Conservation (phyloP, 2,797 vertebrate species). For the Notamacropus eugenii region DNA sequence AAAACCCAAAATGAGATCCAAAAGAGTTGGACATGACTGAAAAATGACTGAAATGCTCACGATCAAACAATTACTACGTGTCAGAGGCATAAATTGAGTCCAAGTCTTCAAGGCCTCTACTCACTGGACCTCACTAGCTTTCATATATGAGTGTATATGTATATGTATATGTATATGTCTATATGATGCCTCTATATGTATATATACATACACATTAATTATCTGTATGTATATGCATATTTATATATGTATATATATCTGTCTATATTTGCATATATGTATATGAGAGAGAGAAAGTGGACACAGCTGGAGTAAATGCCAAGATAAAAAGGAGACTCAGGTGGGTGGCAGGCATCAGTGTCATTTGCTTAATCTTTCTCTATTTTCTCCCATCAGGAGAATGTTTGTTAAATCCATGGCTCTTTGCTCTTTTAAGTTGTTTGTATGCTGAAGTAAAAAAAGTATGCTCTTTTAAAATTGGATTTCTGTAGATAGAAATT, state of each 20-base stretch:
- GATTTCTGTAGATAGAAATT: not conserved
- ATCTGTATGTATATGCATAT: not conserved
- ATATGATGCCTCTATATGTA: not conserved
- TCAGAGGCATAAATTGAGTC: not conserved
- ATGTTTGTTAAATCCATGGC: not conserved
- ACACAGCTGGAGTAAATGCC: not conserved
- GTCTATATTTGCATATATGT: not conserved
- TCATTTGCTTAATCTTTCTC: not conserved
- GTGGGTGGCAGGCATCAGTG: not conserved
- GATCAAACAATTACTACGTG: not conserved
- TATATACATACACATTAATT: not conserved
- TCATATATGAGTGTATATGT: not conserved
- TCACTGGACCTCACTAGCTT: not conserved
- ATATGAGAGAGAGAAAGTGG: not conserved
- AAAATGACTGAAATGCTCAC: not conserved
- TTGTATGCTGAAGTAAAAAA: not conserved
- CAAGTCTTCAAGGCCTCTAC: not conserved
- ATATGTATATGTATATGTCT: not conserved
- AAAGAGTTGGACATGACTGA: not conserved
- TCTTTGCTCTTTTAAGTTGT: not conserved
- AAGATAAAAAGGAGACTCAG: not conserved
- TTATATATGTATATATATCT: no score
- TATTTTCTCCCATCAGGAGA: not conserved
- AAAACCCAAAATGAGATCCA: not conserved
- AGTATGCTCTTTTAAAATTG: not conserved